Base-by-base conservation (phyloP, 2,797 vertebrate genomes). In the Sebastes iracundus region DNA sequence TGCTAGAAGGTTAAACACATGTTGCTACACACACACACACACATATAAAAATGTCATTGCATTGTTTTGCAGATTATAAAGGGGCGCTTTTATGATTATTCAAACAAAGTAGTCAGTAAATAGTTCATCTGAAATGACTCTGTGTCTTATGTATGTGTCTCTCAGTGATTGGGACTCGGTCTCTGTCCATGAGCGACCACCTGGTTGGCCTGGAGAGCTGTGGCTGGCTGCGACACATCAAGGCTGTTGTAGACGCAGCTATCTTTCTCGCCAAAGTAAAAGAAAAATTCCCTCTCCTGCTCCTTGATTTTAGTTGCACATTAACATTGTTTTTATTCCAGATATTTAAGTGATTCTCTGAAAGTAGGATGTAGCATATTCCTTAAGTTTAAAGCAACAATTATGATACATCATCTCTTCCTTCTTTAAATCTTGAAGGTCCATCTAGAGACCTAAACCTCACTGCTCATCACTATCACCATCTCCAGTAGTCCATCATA, bases 201-300 rank as follows among this genome's bases (percentile, higher is more conserved):
- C 95, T 98, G 74, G 95, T 96, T 32, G 99, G 98, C 60, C 86
- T 99, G 90, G 98, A 99, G 93, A 97, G 84, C 65, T 96, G 97
- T 6, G 98, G 98, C 71, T 99, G 99, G 99, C 92, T 99, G 69
- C 96, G 99, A 42, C 99, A 99, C 66, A 96, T 99, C 88, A 99
- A 99, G 91, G 96, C 99, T 32, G 85, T 99, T 5, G 81, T 98
- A 88, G 99, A 99, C 38, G 99, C 99, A 68, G 98, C 98, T 11
- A 94, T 98, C 85, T 97, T 98, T 86, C 95, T 99, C 33, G 90
- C 96, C 64, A 99, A 97, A 96, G 98, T 99, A 94, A 92, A 35
- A 22, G 2, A 59, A 6, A 6, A 18, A 10, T 22, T 4, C 49
- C 14, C 2, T 16, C 23, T 27, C 7, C 18, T 56, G n/a, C 9